These are phyloP conservation scores for Lomographa bimaculata DNA, from an alignment of 2,888 invertebrate species.

Conservation along the genomic window DNA sequence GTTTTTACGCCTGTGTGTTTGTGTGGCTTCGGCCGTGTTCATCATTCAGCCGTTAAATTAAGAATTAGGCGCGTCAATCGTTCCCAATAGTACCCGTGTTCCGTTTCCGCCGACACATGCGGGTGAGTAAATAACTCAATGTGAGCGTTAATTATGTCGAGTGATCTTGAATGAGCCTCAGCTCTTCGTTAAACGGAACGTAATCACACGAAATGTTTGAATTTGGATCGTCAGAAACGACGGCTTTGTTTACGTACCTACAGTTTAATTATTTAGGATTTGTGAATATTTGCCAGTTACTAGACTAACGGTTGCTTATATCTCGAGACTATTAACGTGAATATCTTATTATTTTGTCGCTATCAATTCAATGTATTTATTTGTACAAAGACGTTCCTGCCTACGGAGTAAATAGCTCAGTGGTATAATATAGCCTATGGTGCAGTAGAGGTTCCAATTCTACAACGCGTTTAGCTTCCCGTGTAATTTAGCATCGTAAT, in stretches of 20 bases:
- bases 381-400: no score
- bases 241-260: constrained; percentile 21
- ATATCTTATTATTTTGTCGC: no score
- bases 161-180: constrained; percentile 67
- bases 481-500: no score
- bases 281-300: constrained; percentile 14
- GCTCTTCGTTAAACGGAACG: constrained; percentile 54
- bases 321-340: constrained; percentile 7
- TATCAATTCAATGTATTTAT: no score
- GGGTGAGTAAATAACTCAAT: constrained; percentile 79
- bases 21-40: constrained; percentile 17
- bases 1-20: constrained; percentile 19
- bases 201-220: constrained; percentile 57
- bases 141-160: constrained; percentile 73
- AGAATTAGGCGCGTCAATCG: constrained; percentile 55
- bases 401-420: no score
- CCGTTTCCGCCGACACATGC: constrained; percentile 67
- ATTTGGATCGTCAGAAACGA: constrained; percentile 46
- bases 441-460: no score
- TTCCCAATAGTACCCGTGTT: constrained; percentile 41
- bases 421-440: no score
- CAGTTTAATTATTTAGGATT: constrained; percentile 26
- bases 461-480: no score
- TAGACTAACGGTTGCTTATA: constrained; percentile 6
- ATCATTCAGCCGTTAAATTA: constrained; percentile 28